These are phyloP conservation scores for Diachasmimorpha longicaudata DNA, from an alignment of 1,140 invertebrate genomes.

Conservation along the genomic window DNA sequence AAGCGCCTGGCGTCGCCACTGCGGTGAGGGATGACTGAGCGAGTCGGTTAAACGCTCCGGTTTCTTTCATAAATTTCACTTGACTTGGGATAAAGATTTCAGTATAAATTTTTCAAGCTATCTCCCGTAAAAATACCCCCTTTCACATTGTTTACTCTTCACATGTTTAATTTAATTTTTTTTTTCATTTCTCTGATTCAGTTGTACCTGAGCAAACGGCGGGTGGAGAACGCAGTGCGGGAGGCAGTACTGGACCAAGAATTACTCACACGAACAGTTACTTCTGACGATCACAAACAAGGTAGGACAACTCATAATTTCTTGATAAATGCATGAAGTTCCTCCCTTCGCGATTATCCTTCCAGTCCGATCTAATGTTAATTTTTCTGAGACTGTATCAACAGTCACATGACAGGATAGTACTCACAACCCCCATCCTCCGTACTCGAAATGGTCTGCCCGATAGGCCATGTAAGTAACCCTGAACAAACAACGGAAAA, in stretches of 20 bases:
- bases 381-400: too few species aligned
- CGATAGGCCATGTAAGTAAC: too few species aligned
- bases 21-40: conserved; percentile 60
- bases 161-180: background rate
- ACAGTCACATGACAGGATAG: too few species aligned
- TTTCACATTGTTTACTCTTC: background rate
- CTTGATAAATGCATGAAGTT: too few species aligned
- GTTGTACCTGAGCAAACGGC: conserved; percentile 57
- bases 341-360: background rate
- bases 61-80: conserved; percentile 64
- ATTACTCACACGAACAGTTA: conserved; percentile 45
- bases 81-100: conserved; percentile 53
- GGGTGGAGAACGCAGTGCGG: conserved; percentile 42
- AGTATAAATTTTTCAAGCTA: conserved; percentile 56
- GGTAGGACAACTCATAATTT: conserved; percentile 39
- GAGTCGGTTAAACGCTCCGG: conserved; percentile 61
- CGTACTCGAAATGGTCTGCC: background rate
- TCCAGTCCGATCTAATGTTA: too few species aligned
- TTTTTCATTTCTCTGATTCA: conserved; percentile 38
- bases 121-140: background rate
- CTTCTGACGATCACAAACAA: conserved; percentile 52
- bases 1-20: conserved; percentile 50
- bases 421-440: too few species aligned
- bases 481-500: background rate
- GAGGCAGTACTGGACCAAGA: conserved; percentile 37